These are phyloP conservation scores for Drosophila pegasa DNA, from an alignment of 2,888 invertebrate genomes.

Conservation along the genomic window DNA sequence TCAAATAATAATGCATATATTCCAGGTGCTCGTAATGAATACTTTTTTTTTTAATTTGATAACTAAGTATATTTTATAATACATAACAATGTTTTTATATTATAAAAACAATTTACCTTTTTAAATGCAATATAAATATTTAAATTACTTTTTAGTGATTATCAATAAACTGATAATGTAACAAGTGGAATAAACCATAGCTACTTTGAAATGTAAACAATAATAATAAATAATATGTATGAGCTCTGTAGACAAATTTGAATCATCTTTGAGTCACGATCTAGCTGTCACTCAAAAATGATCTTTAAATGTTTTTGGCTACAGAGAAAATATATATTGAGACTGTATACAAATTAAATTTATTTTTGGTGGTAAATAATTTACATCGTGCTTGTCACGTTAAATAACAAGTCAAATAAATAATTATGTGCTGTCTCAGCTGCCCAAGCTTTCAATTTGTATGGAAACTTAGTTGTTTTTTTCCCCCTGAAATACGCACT, in stretches of 20 bases:
- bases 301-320: constrained; percentile 12
- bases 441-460: constrained; percentile 5
- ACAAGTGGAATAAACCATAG: neutral
- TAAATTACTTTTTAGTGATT: too few relatives aligned
- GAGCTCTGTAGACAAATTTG: constrained; percentile 14
- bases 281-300: constrained; percentile 4
- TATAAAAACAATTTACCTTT: too few relatives aligned
- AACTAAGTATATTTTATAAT: too few relatives aligned
- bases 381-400: constrained; percentile 16
- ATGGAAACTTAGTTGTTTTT: neutral
- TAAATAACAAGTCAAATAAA: constrained; percentile 20
- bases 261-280: neutral
- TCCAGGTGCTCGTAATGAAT: too few relatives aligned
- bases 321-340: neutral
- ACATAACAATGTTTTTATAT: too few relatives aligned
- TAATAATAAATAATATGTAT: neutral
- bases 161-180: neutral
- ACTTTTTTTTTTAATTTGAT: too few relatives aligned
- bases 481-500: constrained; percentile 15
- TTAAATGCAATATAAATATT: too few relatives aligned
- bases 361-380: constrained; percentile 20
- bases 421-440: constrained; percentile 16
- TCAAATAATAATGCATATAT: neutral
- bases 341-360: constrained; percentile 11
- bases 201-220: neutral